Evolutionary conservation across 2,888 invertebrate genomes (phyloP).

Genomic region (Platerodrilus igneus): DNA sequence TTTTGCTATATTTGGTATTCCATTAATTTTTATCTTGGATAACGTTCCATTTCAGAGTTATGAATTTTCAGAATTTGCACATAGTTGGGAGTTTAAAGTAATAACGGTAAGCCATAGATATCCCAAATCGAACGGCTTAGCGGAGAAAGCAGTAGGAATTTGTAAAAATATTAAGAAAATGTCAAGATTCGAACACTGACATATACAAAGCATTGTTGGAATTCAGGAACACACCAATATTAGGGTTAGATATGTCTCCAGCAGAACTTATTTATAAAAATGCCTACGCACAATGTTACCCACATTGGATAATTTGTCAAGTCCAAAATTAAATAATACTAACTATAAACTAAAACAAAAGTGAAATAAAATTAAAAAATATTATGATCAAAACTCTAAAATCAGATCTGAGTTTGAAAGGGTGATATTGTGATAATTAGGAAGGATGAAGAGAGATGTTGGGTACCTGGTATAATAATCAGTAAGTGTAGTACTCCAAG

Average conservation of each 20-base stretch:
- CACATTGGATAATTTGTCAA: conserved; percentile 10
- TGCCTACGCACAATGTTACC: no score
- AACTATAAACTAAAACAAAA: no score
- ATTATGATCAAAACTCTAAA: no score
- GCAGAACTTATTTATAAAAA: no score
- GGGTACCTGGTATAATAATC: no score
- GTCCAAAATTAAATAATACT: background rate
- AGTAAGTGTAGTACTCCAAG: no score
- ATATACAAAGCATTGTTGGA: conserved; percentile 4
- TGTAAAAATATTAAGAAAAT: conserved; percentile 4
- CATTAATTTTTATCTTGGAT: background rate
- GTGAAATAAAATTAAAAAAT: no score
- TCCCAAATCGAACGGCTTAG: conserved; percentile 4
- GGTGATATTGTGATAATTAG: no score
- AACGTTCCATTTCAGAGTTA: conserved; percentile 5
- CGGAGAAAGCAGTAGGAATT: conserved; percentile 5
- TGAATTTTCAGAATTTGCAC: conserved; percentile 4
- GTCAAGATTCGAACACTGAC: background rate
- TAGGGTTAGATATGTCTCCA: background rate
- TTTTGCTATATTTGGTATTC: conserved; percentile 4
- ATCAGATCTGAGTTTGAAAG: no score
- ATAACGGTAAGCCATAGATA: conserved; percentile 1
- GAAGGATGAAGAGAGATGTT: no score
- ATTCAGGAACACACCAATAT: conserved; percentile 8
- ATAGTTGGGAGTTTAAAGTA: conserved; percentile 6